Evolutionary conservation across 2,797 vertebrate genomes (phyloP), one percentile per base, ranked within the genome.

Genomic region (Acanthiza pusilla): DNA sequence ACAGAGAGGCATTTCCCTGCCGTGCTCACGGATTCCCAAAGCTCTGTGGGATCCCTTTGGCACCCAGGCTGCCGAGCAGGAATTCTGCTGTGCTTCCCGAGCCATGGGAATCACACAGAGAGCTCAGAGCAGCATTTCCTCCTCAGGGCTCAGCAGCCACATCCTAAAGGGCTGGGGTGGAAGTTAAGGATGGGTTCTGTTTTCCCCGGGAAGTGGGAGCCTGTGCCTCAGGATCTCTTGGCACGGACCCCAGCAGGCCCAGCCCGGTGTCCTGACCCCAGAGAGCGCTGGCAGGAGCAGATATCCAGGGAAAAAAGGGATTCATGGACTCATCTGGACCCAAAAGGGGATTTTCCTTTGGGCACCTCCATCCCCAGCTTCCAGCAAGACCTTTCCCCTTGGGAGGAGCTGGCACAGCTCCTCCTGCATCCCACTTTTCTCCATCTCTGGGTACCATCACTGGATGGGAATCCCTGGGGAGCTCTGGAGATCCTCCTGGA

Each of bases 51-150:
- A 61, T 47, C 30, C 0, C 55, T 25, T 57, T 9, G 34, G 67
- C 40, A 43, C 48, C 40, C 9, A 19, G 42, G 16, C 40, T 2
- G 11, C 2, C 10, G 36, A 55, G 48, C 30, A 11, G 16, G 19
- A 20, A 63, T 13, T 63, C 61, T 22, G 40, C 9, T 22, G 40
- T 7, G 9, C 36, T 38, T 32, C 75, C 45, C 19, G n/a, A 77
- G 14, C 58, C 2, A 0, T 1, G 58, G 36, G 58, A 61, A 47
- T 38, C 6, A 2, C 57, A 3, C 4, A 1, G 66, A 7, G 7
- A 20, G 78, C 6, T n/a, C 73, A 11, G 81, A 70, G 57, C 60
- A 2, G 34, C 0, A 0, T 7, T 70, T 80, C 65, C 54, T 45
- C 71, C 43, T 8, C 5, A 22, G 21, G 45, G 57, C 0, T 2